Evolutionary conservation across 2,113 vertebrate species (phyloP), one percentile per base, ranked within the genome.

Genomic region (Sphyrna mokarran): DNA sequence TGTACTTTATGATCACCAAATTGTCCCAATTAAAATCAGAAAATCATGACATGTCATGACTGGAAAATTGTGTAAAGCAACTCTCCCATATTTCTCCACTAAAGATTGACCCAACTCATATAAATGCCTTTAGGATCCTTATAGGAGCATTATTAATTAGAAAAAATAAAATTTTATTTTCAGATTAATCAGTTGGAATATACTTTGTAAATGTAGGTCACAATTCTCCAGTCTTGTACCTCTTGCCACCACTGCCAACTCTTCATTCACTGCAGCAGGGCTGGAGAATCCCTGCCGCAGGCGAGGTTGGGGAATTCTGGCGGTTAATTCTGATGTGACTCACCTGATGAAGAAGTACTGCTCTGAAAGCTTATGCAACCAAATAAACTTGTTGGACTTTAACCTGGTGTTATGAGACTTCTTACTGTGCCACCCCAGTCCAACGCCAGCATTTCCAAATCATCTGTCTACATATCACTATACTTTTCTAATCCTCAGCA

Each of bases 401-500:
- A 54, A 54, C 48, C 48, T 54, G 4, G 48, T 54, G 3, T 54
- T 54, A 54, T 54, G 48, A 54, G 3, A 54, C 48, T 54, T 54
- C 48, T 54, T 54, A 54, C 48, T 54, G 48, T 54, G 48, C 48
- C 4, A 54, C 48, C 48, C 48, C 48, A 54, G 48, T 54, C 48
- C 48, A 54, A 54, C 3, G 48, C 48, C 48, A 54, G 48, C 48
- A 54, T 54, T 54, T 54, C 48, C 48, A 54, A 2, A 54, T 54
- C 48, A 54, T 58, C 86, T 89, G 29, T 26, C 8, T 48, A 54
- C 14, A 0, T 68, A 63, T 96, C n/a, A 69, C 96, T 96, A 70
- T 22, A 5, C 96, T 94, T 96, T 16, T 33, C 95, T 83, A 20
- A 83, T 95, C 29, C 95, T 54, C 95, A 99, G 99, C 98, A 99